Conservation (phyloP, 2,797 vertebrate species). For the Yasuhikotakia modesta region DNA sequence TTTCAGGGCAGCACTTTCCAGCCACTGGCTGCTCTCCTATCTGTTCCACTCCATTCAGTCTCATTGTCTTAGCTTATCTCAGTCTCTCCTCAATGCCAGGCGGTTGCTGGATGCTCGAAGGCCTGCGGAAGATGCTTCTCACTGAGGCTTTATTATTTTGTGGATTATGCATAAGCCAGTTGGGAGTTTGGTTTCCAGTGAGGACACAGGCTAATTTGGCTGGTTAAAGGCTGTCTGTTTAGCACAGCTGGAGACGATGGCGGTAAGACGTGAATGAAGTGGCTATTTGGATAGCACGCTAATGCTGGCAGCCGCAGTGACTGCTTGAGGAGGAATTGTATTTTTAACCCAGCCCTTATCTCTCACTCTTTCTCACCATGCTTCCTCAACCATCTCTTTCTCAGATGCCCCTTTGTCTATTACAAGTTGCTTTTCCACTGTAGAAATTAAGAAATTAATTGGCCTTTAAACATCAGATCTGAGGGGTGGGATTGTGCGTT, state of each 20-base stretch:
- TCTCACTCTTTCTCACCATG: not conserved
- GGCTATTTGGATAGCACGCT: slow-evolving; percentile 30
- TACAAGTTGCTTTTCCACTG: not conserved
- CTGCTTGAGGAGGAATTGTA: slow-evolving; percentile 37
- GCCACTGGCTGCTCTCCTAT: slow-evolving; percentile 56
- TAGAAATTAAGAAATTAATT: too few relatives aligned
- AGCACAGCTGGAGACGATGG: slow-evolving; percentile 10
- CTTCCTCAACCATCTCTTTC: not conserved
- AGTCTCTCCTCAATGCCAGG: slow-evolving; percentile 53
- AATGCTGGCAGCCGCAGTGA: slow-evolving; percentile 22
- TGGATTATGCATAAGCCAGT: slow-evolving; percentile 46
- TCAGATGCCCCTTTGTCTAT: not conserved
- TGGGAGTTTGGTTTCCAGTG: slow-evolving; percentile 35
- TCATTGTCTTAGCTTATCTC: slow-evolving; percentile 70
- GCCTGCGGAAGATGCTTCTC: slow-evolving; percentile 53
- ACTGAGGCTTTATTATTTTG: slow-evolving; percentile 54
- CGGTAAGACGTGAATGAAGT: slow-evolving; percentile 5
- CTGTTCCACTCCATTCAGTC: slow-evolving; percentile 63
- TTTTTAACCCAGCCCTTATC: slow-evolving; percentile 26
- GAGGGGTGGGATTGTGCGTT: not conserved
- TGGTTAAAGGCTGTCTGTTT: slow-evolving; percentile 22
- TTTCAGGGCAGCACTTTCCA: slow-evolving; percentile 48
- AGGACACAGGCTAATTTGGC: slow-evolving; percentile 41
- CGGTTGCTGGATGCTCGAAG: slow-evolving; percentile 52
- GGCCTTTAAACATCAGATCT: not conserved